Conservation (phyloP, 2,113 vertebrate genomes). For the Notechis scutatus region DNA sequence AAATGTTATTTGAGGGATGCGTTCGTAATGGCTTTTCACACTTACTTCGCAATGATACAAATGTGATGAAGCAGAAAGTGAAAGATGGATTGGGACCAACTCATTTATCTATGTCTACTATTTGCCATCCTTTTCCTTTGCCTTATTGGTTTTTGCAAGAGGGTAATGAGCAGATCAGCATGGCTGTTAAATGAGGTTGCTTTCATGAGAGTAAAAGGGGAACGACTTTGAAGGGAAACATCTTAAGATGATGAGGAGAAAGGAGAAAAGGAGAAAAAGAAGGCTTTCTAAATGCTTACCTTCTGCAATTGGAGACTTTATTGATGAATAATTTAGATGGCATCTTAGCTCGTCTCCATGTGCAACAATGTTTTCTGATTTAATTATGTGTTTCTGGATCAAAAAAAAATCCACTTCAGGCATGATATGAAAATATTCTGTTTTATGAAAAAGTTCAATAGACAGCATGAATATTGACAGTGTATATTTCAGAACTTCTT, state of each 20-base stretch:
- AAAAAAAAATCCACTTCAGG: conserved; percentile 57
- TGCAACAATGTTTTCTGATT: conserved; percentile 69
- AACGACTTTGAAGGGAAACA: conserved; percentile 63
- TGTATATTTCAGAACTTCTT: conserved; percentile 32
- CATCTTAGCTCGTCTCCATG: conserved; percentile 58
- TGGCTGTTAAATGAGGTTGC: conserved; percentile 66
- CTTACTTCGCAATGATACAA: conserved; percentile 59
- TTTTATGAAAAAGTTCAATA: conserved; percentile 65
- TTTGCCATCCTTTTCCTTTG: conserved; percentile 54
- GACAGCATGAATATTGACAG: conserved; percentile 60
- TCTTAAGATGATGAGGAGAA: conserved; percentile 61
- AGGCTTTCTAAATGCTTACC: conserved; percentile 59
- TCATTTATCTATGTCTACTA: conserved; percentile 53
- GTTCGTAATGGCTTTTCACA: conserved; percentile 48
- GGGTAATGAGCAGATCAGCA: conserved; percentile 68
- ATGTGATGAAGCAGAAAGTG: conserved; percentile 56
- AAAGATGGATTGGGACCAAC: conserved; percentile 55
- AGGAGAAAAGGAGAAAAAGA: neutral
- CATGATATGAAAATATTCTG: conserved; percentile 49
- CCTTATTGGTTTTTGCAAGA: conserved; percentile 58
- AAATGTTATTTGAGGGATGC: conserved; percentile 46
- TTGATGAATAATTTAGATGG: conserved; percentile 72
- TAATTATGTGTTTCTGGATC: conserved; percentile 67
- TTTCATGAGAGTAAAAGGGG: conserved; percentile 53
- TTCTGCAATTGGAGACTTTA: conserved; percentile 53